Evolutionary conservation across 2,113 vertebrate genomes (phyloP), one percentile per base, ranked within the genome.

Genomic region (Cygnus buccinator): DNA sequence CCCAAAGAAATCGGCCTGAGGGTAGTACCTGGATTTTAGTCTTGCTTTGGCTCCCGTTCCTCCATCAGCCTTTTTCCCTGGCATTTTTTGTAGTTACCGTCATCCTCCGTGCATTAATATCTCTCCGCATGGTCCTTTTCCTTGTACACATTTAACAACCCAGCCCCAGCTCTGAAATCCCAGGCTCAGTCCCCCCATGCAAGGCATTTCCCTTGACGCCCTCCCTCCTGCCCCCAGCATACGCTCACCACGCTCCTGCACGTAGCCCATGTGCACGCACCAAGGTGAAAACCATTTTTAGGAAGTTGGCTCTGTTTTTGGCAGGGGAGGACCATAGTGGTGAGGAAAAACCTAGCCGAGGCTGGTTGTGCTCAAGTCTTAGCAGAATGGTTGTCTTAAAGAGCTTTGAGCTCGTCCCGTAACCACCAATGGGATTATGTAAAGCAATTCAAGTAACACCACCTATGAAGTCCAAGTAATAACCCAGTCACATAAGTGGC

Each of bases 311-410:
- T 72, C 52, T 73, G 62, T 75, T 82, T 95, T 94, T 79, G 74
- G 81, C 78, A 70, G 29, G 29, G 83, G 39, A 58, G 80, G 50
- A 54, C 41, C 26, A 15, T 57, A 4, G 43, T 62, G 21, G 81
- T 87, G 81, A 33, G 74, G 82, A 86, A 94, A 79, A 92, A 58
- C 2, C 13, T 94, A 93, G 90, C 79, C 90, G 82, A 87, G 80
- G 90, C 25, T 63, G 87, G 78, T 88, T 75, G 78, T 85, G 57
- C 33, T 82, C 33, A 52, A 72, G 66, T 46, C 80, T 92, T 92
- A 90, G 79, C 63, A 71, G 65, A 68, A 81, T 67, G 58, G 89
- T 93, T 96, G 80, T 92, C 48, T 81, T 86, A 86, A 72, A 31
- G 58, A 39, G 23, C 54, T 89, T 43, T 25, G 67, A 84, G 66